A percentile compares a stretch with the other conserved stretches of the same genome.
These are phyloP conservation scores for Chrysina gloriosa DNA, from an alignment of 2,888 invertebrate genomes.

Conservation along the genomic window DNA sequence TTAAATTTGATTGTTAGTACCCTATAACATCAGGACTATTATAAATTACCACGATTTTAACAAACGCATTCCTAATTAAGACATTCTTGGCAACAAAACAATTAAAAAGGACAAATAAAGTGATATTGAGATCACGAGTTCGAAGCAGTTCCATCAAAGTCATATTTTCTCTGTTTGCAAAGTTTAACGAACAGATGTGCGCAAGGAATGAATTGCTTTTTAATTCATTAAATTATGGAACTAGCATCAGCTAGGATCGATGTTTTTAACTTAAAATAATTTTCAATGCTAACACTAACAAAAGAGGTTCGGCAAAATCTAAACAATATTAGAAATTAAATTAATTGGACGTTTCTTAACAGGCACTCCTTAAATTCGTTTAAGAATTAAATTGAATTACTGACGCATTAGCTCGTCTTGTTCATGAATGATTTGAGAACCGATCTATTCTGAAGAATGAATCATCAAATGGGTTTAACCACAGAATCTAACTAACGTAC, in stretches of 20 bases:
- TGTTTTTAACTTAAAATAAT: not conserved
- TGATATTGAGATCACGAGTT: constrained; percentile 30
- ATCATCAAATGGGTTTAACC: too few relatives aligned
- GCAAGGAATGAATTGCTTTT: constrained; percentile 10
- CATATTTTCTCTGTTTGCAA: constrained; percentile 1
- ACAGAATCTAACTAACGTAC: too few relatives aligned
- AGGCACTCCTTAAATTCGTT: too few relatives aligned
- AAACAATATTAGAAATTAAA: too few relatives aligned
- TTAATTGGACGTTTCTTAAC: not conserved
- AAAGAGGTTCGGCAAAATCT: too few relatives aligned
- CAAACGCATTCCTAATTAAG: not conserved
- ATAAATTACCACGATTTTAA: not conserved
- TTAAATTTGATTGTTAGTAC: too few relatives aligned
- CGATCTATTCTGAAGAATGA: too few relatives aligned
- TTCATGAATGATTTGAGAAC: too few relatives aligned
- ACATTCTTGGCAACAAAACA: constrained; percentile 3
- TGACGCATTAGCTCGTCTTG: too few relatives aligned
- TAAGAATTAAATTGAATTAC: too few relatives aligned
- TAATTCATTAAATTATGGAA: not conserved
- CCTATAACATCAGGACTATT: not conserved
- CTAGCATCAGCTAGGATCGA: not conserved
- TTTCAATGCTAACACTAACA: not conserved
- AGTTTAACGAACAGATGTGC: not conserved
- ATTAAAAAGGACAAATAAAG: constrained; percentile 25
- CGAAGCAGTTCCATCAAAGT: constrained; percentile 1